These are phyloP conservation scores for Syngnathus floridae DNA, from an alignment of 2,113 vertebrate species.

Conservation along the genomic window DNA sequence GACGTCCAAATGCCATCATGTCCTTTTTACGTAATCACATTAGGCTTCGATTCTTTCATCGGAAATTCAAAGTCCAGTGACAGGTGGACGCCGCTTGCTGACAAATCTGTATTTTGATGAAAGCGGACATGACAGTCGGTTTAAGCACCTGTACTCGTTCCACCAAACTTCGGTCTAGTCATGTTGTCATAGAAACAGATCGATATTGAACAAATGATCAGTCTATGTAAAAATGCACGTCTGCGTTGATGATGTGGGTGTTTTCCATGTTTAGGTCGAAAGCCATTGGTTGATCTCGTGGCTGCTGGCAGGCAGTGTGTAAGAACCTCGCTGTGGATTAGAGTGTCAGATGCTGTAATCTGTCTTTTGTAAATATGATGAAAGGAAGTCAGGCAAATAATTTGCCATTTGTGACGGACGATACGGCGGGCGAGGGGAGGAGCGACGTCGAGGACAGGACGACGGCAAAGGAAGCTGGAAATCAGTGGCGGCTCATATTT, in stretches of 20 bases:
- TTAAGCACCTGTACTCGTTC: conserved; percentile 1
- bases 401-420: conserved; percentile 60
- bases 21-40: conserved; percentile 22
- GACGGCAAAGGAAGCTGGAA: background rate
- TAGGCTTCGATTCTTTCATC: conserved; percentile 11
- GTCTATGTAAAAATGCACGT: background rate
- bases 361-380: conserved; percentile 46
- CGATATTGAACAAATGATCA: background rate
- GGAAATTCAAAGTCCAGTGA: background rate
- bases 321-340: conserved; percentile 47
- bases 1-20: conserved; percentile 10
- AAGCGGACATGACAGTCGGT: background rate
- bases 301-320: conserved; percentile 4
- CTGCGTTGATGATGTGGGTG: background rate
- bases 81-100: background rate
- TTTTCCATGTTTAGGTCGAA: background rate
- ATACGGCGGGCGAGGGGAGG: conserved; percentile 53
- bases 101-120: background rate
- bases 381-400: conserved; percentile 46
- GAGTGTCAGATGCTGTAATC: conserved; percentile 50
- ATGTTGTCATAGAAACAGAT: background rate
- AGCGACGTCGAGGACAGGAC: conserved; percentile 16
- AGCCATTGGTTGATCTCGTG: background rate
- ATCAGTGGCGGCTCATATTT: background rate
- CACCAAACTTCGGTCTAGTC: background rate